Percentiles rank a stretch among this genome's conserved stretches.
These are phyloP conservation scores for Drosophila kambysellisi DNA, from an alignment of 2,888 invertebrate species.

Conservation along the genomic window DNA sequence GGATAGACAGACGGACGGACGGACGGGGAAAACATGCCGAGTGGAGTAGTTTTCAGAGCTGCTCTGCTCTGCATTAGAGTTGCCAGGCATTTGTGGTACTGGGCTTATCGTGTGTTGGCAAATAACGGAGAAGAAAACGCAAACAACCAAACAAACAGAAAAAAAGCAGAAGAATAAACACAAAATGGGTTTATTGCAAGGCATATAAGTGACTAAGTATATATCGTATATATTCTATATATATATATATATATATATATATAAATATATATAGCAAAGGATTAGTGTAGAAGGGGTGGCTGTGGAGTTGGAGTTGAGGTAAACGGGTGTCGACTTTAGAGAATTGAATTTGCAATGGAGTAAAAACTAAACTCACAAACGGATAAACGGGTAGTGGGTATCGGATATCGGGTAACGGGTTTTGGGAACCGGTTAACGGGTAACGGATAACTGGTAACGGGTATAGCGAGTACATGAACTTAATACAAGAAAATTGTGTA, in stretches of 20 bases:
- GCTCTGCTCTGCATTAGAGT: background rate
- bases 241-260: constrained; percentile 1
- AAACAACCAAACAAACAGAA: constrained; percentile 7
- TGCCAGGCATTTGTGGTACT: background rate
- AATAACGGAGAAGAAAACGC: constrained; percentile 23
- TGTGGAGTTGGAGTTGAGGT: background rate
- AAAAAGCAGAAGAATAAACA: constrained; percentile 5
- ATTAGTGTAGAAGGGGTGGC: constrained; percentile 17
- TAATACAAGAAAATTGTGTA: constrained; percentile 42
- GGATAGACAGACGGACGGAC: background rate
- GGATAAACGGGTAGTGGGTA: background rate
- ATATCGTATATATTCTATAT: background rate
- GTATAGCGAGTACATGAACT: constrained; percentile 29
- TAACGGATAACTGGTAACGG: constrained; percentile 1
- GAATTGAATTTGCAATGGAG: constrained; percentile 2
- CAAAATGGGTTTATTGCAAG: constrained; percentile 2
- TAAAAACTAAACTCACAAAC: background rate
- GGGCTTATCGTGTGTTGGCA: constrained; percentile 17
- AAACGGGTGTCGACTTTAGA: constrained; percentile 28
- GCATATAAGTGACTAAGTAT: constrained; percentile 7
- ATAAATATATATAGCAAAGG: background rate
- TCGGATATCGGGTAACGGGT: background rate
- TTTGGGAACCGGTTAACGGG: background rate
- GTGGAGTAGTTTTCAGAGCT: constrained; percentile 13
- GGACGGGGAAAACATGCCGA: constrained; percentile 2